phyloP scores from a whole-genome alignment of 2,797 vertebrate genomes.

The Cichlasoma orientale region DNA sequence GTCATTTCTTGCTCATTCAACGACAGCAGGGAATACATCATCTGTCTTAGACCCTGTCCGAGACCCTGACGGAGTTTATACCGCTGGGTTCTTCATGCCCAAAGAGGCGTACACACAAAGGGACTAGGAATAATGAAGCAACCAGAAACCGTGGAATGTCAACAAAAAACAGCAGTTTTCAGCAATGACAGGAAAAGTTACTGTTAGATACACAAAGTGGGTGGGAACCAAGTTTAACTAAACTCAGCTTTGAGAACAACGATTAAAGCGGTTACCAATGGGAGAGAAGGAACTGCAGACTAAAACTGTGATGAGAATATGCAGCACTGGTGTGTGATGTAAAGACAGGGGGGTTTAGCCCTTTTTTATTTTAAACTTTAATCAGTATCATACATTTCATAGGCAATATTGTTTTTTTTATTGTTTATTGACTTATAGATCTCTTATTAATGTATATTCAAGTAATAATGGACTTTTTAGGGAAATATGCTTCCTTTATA shows the following conservation, averaged over 20 bases:
- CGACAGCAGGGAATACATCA: not conserved
- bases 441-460: not conserved
- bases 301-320: not conserved
- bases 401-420: not conserved
- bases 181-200: not conserved
- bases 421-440: too few relatives aligned
- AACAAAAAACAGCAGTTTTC: not conserved
- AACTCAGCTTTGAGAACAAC: not conserved
- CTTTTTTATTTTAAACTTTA: not conserved
- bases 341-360: not conserved
- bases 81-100: not conserved
- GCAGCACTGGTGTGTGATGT: rapidly evolving
- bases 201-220: not conserved
- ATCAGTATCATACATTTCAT: too few relatives aligned
- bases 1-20: not conserved
- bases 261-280: not conserved
- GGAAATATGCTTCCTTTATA: not conserved
- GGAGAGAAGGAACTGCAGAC: not conserved
- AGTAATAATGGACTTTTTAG: not conserved
- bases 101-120: not conserved
- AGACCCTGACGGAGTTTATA: not conserved
- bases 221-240: not conserved
- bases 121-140: not conserved
- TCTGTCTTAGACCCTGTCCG: not conserved
- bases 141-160: not conserved